Conservation (phyloP, 2,888 invertebrate genomes). For the Hedychridium roseum region DNA sequence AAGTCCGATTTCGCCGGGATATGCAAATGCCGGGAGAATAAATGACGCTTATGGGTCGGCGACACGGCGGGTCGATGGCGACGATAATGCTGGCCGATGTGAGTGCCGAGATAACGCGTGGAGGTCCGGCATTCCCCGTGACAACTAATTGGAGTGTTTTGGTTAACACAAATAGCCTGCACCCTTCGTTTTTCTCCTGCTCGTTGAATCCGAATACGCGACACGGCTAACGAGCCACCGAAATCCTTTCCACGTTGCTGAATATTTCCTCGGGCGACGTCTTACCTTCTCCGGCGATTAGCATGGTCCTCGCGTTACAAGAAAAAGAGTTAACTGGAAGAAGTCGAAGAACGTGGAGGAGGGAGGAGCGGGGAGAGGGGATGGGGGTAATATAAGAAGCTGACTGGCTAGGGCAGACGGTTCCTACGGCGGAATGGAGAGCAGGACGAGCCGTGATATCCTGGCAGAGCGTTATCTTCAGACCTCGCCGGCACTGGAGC, state of each 20-base stretch:
- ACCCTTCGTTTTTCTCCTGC: not conserved
- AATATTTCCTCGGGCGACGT: too few relatives aligned
- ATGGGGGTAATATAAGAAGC: too few relatives aligned
- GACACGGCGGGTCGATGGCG: conserved; percentile 8
- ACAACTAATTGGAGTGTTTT: conserved; percentile 21
- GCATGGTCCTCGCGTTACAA: too few relatives aligned
- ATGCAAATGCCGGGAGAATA: too few relatives aligned
- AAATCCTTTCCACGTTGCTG: not conserved
- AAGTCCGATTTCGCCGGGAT: too few relatives aligned
- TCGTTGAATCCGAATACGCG: not conserved
- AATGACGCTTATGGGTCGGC: conserved; percentile 4
- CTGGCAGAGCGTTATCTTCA: conserved; percentile 30
- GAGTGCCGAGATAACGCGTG: conserved; percentile 1
- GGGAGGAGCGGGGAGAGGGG: conserved; percentile 17
- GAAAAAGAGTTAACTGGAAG: conserved; percentile 36
- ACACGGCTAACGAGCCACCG: not conserved
- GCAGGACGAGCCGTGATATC: conserved; percentile 21
- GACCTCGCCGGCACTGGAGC: conserved; percentile 19
- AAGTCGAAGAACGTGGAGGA: conserved; percentile 17
- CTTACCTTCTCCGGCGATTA: too few relatives aligned
- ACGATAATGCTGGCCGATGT: not conserved
- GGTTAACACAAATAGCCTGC: conserved; percentile 14
- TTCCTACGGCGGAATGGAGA: conserved; percentile 23
- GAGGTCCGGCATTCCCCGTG: conserved; percentile 1
- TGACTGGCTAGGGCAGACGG: conserved; percentile 22